Conservation (phyloP, 2,113 vertebrate species). For the Candoia aspera region DNA sequence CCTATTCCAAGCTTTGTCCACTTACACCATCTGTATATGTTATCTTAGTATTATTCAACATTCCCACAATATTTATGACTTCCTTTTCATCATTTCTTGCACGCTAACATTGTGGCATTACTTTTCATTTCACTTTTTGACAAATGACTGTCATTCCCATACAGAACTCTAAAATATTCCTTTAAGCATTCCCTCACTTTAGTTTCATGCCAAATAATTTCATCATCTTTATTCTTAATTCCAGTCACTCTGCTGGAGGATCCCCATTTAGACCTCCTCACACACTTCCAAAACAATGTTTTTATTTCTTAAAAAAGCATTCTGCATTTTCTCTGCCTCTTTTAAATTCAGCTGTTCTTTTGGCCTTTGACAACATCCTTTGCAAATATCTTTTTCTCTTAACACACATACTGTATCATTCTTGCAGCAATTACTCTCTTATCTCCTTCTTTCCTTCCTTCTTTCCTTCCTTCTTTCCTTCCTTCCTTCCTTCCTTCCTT, state of each 20-base stretch:
- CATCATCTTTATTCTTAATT: not conserved
- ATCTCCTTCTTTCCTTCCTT: too few species aligned
- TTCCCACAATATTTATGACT: not conserved
- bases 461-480: too few species aligned
- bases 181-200: not conserved
- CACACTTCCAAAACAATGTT: not conserved
- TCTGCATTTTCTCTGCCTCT: not conserved
- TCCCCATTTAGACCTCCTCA: not conserved
- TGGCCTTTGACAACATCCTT: not conserved
- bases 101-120: not conserved
- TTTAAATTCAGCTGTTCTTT: not conserved
- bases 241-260: not conserved
- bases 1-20: not conserved
- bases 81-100: not conserved
- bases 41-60: not conserved
- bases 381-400: not conserved
- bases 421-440: not conserved
- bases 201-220: not conserved
- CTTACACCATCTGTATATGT: not conserved
- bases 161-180: not conserved
- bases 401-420: not conserved
- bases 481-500: too few species aligned
- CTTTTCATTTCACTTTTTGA: not conserved
- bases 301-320: not conserved
- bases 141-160: not conserved